Percentiles rank a stretch among this genome's conserved stretches.
phyloP scores from a whole-genome alignment of 1,140 invertebrate species.

The Anoplophora glabripennis region DNA sequence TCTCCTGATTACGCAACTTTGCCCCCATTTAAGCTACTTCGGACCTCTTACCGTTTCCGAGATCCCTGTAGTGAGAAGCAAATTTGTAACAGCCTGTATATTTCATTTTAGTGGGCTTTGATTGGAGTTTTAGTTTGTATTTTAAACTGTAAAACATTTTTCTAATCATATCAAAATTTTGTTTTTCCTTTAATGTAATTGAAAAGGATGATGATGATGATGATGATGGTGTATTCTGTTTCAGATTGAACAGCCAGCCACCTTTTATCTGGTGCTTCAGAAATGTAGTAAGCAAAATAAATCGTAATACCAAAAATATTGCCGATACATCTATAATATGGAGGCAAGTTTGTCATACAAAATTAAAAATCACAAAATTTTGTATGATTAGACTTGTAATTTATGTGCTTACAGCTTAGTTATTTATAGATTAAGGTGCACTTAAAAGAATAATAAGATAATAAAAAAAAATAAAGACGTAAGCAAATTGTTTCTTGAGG shows the following conservation, averaged over 20 bases:
- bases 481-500: constrained; percentile 23
- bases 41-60: too few species aligned
- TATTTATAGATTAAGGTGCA: constrained; percentile 44
- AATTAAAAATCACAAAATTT: too few species aligned
- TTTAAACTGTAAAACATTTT: too few species aligned
- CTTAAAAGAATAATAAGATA: constrained; percentile 30
- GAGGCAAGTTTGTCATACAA: not conserved
- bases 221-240: constrained; percentile 12
- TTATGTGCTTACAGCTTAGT: constrained; percentile 45
- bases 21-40: too few species aligned
- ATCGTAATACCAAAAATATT: constrained; percentile 40
- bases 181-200: not conserved
- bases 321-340: constrained; percentile 33
- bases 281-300: constrained; percentile 21
- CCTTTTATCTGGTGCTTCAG: constrained; percentile 10
- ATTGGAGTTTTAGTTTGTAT: too few species aligned
- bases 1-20: too few species aligned
- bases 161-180: too few species aligned
- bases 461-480: constrained; percentile 28
- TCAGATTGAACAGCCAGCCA: constrained; percentile 23
- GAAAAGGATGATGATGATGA: not conserved
- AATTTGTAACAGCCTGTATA: too few species aligned
- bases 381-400: not conserved
- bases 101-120: too few species aligned
- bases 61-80: too few species aligned